Percentiles rank a stretch among this genome's conserved stretches.
Conservation (phyloP, 2,113 vertebrate species). For the Conger conger region DNA sequence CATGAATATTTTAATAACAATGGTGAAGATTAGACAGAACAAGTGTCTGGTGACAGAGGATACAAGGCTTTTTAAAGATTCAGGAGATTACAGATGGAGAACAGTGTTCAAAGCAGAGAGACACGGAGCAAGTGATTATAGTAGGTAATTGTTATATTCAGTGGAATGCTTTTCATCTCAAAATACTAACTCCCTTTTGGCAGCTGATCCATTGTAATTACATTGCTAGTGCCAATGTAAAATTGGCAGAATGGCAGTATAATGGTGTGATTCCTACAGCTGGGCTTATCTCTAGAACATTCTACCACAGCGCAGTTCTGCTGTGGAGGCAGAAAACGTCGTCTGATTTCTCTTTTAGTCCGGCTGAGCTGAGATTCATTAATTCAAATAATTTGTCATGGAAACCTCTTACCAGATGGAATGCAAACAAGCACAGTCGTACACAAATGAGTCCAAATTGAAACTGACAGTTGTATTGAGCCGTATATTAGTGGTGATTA, state of each 20-base stretch:
- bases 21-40: neutral
- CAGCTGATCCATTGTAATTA: conserved; percentile 56
- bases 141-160: conserved; percentile 32
- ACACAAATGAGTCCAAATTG: conserved; percentile 68
- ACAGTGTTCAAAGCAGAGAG: neutral
- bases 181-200: conserved; percentile 52
- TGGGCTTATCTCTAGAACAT: conserved; percentile 49
- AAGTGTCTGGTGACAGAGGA: neutral
- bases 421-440: conserved; percentile 71
- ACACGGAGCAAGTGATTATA: conserved; percentile 14
- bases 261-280: conserved; percentile 40
- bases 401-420: conserved; percentile 59
- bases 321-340: conserved; percentile 48
- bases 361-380: conserved; percentile 58
- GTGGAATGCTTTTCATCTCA: conserved; percentile 51
- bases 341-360: conserved; percentile 50
- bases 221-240: conserved; percentile 44
- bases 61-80: neutral
- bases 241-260: conserved; percentile 22
- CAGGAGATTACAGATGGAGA: neutral
- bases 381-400: conserved; percentile 65
- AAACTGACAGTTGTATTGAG: conserved; percentile 69
- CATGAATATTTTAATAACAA: neutral
- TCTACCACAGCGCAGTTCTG: conserved; percentile 44
- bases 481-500: conserved; percentile 73